phyloP scores from a whole-genome alignment of 2,113 vertebrate species.

The Laticauda laticaudata region DNA sequence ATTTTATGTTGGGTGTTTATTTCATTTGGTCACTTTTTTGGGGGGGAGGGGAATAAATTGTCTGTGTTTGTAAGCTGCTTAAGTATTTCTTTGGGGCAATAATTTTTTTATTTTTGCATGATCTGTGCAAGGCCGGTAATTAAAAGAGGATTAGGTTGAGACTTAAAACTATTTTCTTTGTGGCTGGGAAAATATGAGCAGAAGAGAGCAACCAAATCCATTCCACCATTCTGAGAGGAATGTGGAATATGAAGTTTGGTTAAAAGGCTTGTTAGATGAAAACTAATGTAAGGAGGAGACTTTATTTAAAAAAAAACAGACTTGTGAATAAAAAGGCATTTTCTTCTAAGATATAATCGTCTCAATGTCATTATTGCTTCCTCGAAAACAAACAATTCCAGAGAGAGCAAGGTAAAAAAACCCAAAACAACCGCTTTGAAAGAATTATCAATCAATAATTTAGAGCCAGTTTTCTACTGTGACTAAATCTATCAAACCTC shows the following conservation, averaged over 20 bases:
- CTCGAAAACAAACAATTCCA: conserved; percentile 46
- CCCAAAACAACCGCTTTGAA: not conserved
- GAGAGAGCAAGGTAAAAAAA: conserved; percentile 52
- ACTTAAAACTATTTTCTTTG: not conserved
- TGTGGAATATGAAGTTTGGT: conserved; percentile 48
- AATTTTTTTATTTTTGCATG: not conserved
- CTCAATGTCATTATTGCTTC: conserved; percentile 48
- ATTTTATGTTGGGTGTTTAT: conserved; percentile 24
- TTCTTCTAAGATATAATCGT: conserved; percentile 52
- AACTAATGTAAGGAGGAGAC: conserved; percentile 43
- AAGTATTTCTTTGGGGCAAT: not conserved
- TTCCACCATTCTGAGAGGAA: conserved; percentile 53
- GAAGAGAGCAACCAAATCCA: conserved; percentile 45
- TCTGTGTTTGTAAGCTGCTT: not conserved
- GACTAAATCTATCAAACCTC: conserved; percentile 58
- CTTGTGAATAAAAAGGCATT: conserved; percentile 54
- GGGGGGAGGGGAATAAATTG: not conserved
- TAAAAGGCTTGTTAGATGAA: conserved; percentile 55
- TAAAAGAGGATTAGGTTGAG: not conserved
- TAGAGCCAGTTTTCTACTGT: conserved; percentile 1
- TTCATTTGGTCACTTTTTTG: conserved; percentile 22
- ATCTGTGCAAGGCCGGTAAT: not conserved
- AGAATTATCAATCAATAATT: not conserved
- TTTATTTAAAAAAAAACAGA: conserved; percentile 20
- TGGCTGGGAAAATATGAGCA: conserved; percentile 46